These are phyloP conservation scores for Sporophila hypoxantha DNA, from an alignment of 2,113 vertebrate genomes.

Conservation along the genomic window DNA sequence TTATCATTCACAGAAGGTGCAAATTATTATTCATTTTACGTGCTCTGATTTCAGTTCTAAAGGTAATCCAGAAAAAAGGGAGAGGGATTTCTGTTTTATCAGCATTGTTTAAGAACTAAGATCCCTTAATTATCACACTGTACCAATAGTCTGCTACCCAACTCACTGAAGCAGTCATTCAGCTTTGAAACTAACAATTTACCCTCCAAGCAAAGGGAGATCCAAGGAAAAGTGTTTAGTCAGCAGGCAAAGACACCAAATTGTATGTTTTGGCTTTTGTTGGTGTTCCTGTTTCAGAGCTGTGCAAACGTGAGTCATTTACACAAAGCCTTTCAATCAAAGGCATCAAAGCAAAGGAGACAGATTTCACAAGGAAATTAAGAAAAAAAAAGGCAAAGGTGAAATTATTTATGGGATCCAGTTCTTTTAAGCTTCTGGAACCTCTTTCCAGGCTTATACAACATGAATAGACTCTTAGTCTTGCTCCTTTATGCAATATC, in stretches of 20 bases:
- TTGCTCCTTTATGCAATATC: neutral
- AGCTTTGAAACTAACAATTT: slow-evolving; percentile 63
- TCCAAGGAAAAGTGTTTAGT: slow-evolving; percentile 41
- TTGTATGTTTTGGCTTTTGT: slow-evolving; percentile 41
- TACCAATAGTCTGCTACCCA: slow-evolving; percentile 54
- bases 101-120: slow-evolving; percentile 65
- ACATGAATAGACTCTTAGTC: neutral
- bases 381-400: neutral
- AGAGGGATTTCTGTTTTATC: slow-evolving; percentile 68
- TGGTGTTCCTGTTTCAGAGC: neutral
- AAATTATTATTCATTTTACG: slow-evolving; percentile 70
- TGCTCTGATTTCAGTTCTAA: slow-evolving; percentile 66
- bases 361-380: neutral
- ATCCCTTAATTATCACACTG: slow-evolving; percentile 60
- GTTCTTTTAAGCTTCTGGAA: neutral
- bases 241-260: slow-evolving; percentile 40
- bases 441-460: neutral
- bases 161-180: slow-evolving; percentile 48
- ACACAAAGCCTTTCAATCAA: slow-evolving; percentile 27
- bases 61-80: slow-evolving; percentile 66
- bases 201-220: slow-evolving; percentile 11
- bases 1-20: slow-evolving; percentile 65
- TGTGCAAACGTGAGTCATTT: neutral
- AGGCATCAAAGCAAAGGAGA: slow-evolving; percentile 20
- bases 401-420: neutral